A percentile compares a stretch with the other conserved stretches of the same genome.
Evolutionary conservation across 2,797 vertebrate genomes (phyloP).

Genomic region (Cyclopterus lumpus): DNA sequence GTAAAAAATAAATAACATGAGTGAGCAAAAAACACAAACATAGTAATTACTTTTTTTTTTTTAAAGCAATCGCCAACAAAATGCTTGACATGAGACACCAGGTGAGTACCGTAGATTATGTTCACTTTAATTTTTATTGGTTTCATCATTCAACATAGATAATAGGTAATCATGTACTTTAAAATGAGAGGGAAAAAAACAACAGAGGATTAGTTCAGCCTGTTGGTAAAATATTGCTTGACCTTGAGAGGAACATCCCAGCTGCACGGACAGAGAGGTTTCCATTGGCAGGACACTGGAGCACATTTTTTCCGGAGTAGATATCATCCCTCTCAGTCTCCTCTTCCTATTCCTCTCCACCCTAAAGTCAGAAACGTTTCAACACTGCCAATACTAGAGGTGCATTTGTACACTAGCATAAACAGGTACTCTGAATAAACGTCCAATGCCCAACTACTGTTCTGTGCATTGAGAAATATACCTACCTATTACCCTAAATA

Average conservation of each 20-base stretch:
- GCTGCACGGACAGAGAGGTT: slow-evolving; percentile 84
- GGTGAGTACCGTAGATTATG: slow-evolving; percentile 27
- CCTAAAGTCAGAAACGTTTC: slow-evolving; percentile 62
- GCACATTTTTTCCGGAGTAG: slow-evolving; percentile 82
- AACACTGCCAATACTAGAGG: slow-evolving; percentile 71
- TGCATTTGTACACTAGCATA: slow-evolving; percentile 65
- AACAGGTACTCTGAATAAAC: slow-evolving; percentile 67
- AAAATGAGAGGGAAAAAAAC: slow-evolving; percentile 65
- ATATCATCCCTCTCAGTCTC: slow-evolving; percentile 48
- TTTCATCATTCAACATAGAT: slow-evolving; percentile 85
- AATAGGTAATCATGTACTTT: slow-evolving; percentile 75
- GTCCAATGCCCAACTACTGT: slow-evolving; percentile 57
- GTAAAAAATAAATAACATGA: too few species aligned
- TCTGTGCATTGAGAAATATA: slow-evolving; percentile 65
- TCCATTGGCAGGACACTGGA: slow-evolving; percentile 86
- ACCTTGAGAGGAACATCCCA: slow-evolving; percentile 84
- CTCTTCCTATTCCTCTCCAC: slow-evolving; percentile 47
- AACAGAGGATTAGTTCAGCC: slow-evolving; percentile 59
- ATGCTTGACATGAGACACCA: slow-evolving; percentile 25
- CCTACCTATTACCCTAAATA: slow-evolving; percentile 67
- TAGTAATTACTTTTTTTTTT: too few species aligned
- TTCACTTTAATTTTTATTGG: slow-evolving; percentile 85
- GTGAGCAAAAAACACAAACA: background rate
- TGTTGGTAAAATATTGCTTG: slow-evolving; percentile 67
- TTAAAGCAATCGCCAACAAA: background rate